These are phyloP conservation scores for Poliocrania exsul DNA, from an alignment of 2,797 vertebrate species.

Conservation along the genomic window DNA sequence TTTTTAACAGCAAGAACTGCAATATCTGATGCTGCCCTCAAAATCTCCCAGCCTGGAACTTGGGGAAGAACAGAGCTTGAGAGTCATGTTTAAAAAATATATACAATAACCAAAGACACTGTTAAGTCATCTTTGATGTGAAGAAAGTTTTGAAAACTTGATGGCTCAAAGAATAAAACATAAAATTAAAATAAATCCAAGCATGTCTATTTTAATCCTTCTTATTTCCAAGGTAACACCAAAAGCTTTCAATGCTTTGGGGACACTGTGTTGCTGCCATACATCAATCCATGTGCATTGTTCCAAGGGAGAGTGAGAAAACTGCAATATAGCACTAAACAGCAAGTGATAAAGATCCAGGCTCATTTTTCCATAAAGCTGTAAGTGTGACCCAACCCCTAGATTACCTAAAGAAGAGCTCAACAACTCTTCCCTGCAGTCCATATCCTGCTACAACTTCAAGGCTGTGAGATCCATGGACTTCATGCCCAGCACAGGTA, in stretches of 20 bases:
- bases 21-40: not conserved
- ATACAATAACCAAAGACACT: not conserved
- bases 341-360: not conserved
- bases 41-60: not conserved
- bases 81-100: not conserved
- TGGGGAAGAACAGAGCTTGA: not conserved
- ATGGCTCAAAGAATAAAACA: not conserved
- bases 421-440: not conserved
- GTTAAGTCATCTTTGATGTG: not conserved
- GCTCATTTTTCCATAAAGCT: not conserved
- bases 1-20: not conserved
- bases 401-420: not conserved
- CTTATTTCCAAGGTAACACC: not conserved
- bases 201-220: not conserved
- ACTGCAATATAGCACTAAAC: not conserved
- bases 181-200: not conserved
- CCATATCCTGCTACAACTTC: not conserved
- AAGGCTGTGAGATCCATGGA: not conserved
- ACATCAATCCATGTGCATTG: not conserved
- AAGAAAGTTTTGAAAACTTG: not conserved
- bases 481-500: not conserved
- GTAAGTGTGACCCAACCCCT: not conserved
- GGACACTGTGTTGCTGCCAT: accelerated
- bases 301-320: not conserved
- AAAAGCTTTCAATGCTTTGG: not conserved